A percentile compares a stretch with the other conserved stretches of the same genome.
phyloP scores from a whole-genome alignment of 2,113 vertebrate species.

The Irena cyanogastra region DNA sequence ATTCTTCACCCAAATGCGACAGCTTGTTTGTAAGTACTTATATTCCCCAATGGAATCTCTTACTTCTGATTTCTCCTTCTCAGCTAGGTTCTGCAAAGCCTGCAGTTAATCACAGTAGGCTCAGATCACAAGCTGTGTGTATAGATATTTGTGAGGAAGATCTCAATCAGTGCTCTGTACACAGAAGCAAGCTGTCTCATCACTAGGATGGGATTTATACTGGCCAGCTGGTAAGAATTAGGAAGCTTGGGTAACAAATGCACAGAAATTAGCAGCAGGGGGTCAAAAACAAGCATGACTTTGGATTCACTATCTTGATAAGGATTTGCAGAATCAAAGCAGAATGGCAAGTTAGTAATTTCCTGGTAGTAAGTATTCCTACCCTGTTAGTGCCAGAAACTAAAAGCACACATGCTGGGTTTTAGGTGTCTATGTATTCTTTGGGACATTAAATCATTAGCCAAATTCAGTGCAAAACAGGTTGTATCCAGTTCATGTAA shows the following conservation, averaged over 20 bases:
- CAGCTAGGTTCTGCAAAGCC: background rate
- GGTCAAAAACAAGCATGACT: background rate
- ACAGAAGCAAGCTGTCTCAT: background rate
- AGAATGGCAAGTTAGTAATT: background rate
- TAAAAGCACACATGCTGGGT: background rate
- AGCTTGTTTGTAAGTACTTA: background rate
- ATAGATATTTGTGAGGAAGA: constrained; percentile 18
- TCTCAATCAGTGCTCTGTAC: constrained; percentile 26
- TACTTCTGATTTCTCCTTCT: background rate
- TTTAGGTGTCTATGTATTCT: background rate
- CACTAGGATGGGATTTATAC: constrained; percentile 8
- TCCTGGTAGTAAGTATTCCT: background rate
- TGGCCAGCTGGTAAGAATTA: constrained; percentile 49
- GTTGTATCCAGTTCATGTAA: background rate
- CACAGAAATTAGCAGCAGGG: background rate
- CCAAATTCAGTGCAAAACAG: background rate
- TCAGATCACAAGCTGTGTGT: background rate
- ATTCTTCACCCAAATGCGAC: background rate
- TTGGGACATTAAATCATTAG: background rate
- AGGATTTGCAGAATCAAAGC: constrained; percentile 34
- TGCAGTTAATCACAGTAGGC: background rate
- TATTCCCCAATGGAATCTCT: background rate
- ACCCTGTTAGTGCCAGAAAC: background rate
- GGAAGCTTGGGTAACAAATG: constrained; percentile 27
- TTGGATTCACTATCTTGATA: constrained; percentile 5